These are phyloP conservation scores for Sylvia atricapilla DNA, from an alignment of 2,113 vertebrate species.

Conservation along the genomic window DNA sequence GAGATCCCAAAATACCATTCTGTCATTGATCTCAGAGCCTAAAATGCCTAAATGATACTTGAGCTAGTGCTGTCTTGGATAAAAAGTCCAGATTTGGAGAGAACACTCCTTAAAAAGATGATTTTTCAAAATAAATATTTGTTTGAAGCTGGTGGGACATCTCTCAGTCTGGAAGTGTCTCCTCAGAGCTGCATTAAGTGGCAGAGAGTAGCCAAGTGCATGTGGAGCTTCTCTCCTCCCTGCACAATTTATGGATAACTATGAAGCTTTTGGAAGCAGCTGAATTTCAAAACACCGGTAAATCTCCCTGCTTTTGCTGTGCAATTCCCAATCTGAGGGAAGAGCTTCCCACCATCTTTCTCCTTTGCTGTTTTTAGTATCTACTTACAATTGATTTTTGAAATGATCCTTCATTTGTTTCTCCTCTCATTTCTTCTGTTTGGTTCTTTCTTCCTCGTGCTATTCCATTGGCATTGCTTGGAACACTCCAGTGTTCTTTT, in stretches of 20 bases:
- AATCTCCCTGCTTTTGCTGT: neutral
- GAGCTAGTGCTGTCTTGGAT: neutral
- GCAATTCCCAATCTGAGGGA: accelerated
- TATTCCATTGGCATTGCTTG: accelerated
- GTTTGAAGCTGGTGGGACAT: neutral
- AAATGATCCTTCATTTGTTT: neutral
- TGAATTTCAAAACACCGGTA: neutral
- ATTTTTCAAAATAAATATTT: neutral
- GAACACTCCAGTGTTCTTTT: accelerated
- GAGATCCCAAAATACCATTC: neutral
- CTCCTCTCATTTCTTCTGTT: neutral
- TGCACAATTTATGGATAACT: neutral
- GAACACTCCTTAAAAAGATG: neutral
- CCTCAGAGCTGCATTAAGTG: neutral
- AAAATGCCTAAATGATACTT: neutral
- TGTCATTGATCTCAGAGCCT: neutral
- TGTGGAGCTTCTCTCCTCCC: accelerated
- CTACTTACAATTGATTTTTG: neutral
- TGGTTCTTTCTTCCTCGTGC: accelerated
- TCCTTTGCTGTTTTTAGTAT: neutral
- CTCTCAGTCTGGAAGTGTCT: neutral
- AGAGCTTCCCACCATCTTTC: neutral
- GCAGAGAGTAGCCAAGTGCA: neutral
- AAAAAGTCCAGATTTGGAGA: neutral
- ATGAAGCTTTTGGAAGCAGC: neutral